Evolutionary conservation across 2,888 invertebrate genomes (phyloP).

Genomic region (Ptilodon capucinus): DNA sequence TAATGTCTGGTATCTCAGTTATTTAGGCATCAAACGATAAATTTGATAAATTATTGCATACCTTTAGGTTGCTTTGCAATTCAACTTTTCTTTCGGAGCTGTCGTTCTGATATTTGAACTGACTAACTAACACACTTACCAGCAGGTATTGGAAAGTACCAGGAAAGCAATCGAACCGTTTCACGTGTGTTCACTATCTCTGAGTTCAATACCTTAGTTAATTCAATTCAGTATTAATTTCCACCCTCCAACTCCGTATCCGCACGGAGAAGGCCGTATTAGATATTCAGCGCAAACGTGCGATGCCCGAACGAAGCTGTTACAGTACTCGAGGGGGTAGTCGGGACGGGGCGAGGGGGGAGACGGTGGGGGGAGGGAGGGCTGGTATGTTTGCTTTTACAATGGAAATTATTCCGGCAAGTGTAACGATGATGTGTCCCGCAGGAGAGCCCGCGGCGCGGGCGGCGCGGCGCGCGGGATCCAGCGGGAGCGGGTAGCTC

Average conservation of each 20-base stretch:
- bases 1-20: neutral
- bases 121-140: too few relatives aligned
- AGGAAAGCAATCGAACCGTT: neutral
- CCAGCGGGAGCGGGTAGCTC: conserved; percentile 2
- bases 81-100: too few relatives aligned
- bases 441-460: conserved; percentile 21
- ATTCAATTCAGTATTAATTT: neutral
- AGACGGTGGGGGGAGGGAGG: conserved; percentile 3
- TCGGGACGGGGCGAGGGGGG: conserved; percentile 1
- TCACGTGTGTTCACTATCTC: neutral
- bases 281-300: conserved; percentile 1
- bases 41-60: too few relatives aligned
- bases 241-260: neutral
- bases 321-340: neutral
- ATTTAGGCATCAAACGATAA: too few relatives aligned
- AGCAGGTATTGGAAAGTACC: too few relatives aligned
- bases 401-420: conserved; percentile 52
- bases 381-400: conserved; percentile 38
- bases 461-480: neutral
- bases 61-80: too few relatives aligned
- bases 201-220: neutral
- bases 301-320: neutral
- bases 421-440: conserved; percentile 51
- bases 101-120: too few relatives aligned
- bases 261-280: neutral